phyloP scores from a whole-genome alignment of 2,797 vertebrate genomes.

The Cyprinella venusta region DNA sequence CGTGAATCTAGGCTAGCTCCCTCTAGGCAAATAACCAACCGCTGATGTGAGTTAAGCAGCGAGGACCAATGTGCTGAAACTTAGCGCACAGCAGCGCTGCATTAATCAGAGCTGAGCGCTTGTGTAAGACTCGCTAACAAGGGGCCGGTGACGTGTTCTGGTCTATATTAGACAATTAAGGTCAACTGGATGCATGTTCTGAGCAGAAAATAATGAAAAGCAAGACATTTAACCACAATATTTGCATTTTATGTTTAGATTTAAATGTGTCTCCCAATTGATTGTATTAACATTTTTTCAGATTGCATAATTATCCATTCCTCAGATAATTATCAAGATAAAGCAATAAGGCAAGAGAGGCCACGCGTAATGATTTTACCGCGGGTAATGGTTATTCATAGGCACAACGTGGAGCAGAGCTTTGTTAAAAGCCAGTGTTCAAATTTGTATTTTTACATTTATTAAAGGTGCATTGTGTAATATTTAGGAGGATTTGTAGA shows the following conservation, averaged over 20 bases:
- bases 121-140: constrained; percentile 50
- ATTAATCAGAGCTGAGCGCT: constrained; percentile 45
- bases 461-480: no score
- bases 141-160: not conserved
- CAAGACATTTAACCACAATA: not conserved
- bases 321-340: not conserved
- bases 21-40: constrained; percentile 66
- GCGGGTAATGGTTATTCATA: not conserved
- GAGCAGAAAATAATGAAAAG: not conserved
- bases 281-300: constrained; percentile 1
- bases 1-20: constrained; percentile 69
- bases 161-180: not conserved
- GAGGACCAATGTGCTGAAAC: constrained; percentile 45
- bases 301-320: not conserved
- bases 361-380: not conserved
- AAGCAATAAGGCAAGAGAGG: not conserved
- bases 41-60: constrained; percentile 62
- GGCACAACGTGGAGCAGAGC: not conserved
- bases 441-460: no score
- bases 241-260: not conserved
- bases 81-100: constrained; percentile 58
- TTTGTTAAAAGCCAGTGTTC: not conserved
- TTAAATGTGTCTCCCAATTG: not conserved
- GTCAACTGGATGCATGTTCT: not conserved
- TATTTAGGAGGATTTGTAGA: no score